Evolutionary conservation across 2,113 vertebrate species (phyloP).

Genomic region (Galemys pyrenaicus): DNA sequence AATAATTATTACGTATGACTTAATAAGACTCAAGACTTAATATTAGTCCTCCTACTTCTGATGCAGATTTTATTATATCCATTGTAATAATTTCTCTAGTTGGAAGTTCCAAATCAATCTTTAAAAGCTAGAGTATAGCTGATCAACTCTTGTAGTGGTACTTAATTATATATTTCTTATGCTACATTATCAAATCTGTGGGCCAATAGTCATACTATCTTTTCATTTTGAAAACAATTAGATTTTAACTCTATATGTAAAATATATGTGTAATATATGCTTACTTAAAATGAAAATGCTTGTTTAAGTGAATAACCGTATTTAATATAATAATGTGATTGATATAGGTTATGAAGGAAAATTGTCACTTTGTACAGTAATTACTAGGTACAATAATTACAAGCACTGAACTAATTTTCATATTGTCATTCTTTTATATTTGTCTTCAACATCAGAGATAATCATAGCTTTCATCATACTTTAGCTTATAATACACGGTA

Average conservation of each 20-base stretch:
- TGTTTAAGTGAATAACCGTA: neutral
- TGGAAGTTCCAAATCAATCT: neutral
- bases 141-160: neutral
- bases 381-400: neutral
- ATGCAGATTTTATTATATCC: neutral
- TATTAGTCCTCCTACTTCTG: too few relatives aligned
- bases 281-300: constrained; percentile 20
- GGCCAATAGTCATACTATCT: neutral
- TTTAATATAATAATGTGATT: neutral
- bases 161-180: constrained; percentile 34
- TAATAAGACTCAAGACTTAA: neutral
- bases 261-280: neutral
- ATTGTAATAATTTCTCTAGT: neutral
- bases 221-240: constrained; percentile 35
- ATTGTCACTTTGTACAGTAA: neutral
- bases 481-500: neutral
- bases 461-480: neutral
- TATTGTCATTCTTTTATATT: neutral
- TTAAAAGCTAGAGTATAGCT: neutral
- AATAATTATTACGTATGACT: neutral
- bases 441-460: neutral
- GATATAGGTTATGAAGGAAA: neutral
- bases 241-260: constrained; percentile 5
- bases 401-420: neutral
- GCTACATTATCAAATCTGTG: neutral